Evolutionary conservation across 2,888 invertebrate genomes (phyloP), one percentile per base, ranked within the genome.

Genomic region (Myopa tessellatipennis): DNA sequence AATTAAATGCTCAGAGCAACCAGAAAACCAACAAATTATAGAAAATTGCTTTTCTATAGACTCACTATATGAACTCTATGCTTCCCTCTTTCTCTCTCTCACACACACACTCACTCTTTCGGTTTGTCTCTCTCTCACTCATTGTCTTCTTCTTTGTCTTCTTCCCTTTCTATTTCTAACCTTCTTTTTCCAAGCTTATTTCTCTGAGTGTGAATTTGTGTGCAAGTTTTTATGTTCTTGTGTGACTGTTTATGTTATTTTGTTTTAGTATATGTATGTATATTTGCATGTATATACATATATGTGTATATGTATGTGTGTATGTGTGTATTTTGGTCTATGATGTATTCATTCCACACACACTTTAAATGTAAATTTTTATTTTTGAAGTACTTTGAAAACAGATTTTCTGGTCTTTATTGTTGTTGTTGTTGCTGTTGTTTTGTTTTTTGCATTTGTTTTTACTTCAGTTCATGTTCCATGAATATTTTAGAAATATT

Each of bases 301-400:
- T 67, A 34, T 26, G 26, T 26, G 3, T 26, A 26, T 3, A 26
- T 4, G 8, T 61, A 18, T 52, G 50, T 69, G 4, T 55, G 70
- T 70, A 4, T 40, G 70, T 36, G 36, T 52, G 70, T 55, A 36
- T 55, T 26, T 52, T 18, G 16, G 45, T 52, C 36, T 34, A 34
- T 52, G 50, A 38, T 65, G 38, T 75, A 69, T 69, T 75, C 55
- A 74, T 74, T 74, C 58, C 40, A 69, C 58, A 69, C 58, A 45
- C 50, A 75, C 60, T 75, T 69, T 75, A 75, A 69, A 75, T 75
- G 68, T 69, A 75, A 75, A 75, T 75, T 75, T 75, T 69, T 40
- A 75, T 75, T 68, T 75, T 68, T 75, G 75, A 61, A 69, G 50
- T 40, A 45, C 75, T 75, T 75, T 69, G 75, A 75, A 75, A 69